Conservation (phyloP, 2,113 vertebrate genomes). For the Canis aureus region DNA sequence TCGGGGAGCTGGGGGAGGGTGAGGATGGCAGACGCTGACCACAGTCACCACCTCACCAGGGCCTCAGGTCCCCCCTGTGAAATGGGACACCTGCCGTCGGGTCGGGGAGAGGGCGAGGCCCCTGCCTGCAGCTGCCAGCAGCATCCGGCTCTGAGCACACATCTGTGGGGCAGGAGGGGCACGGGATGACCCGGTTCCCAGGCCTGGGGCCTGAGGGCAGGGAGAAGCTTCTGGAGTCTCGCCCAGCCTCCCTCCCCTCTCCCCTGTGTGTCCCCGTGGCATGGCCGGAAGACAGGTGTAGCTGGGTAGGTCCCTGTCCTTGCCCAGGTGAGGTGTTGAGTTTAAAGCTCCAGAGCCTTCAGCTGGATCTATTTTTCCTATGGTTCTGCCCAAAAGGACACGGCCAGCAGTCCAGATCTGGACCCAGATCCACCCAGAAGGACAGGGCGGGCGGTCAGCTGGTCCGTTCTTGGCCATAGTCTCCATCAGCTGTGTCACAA, state of each 20-base stretch:
- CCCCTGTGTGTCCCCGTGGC: accelerated
- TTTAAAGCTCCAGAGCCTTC: background rate
- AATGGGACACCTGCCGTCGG: background rate
- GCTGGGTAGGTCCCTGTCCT: background rate
- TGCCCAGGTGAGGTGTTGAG: background rate
- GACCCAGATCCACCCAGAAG: accelerated
- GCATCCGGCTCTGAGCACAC: background rate
- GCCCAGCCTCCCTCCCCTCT: background rate
- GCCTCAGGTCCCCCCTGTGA: background rate
- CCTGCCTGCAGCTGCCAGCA: accelerated
- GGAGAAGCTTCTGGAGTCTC: background rate
- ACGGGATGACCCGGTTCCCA: accelerated
- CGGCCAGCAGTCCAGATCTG: accelerated
- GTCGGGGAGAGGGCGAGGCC: accelerated
- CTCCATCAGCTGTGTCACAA: background rate
- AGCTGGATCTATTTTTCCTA: accelerated
- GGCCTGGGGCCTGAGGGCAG: background rate
- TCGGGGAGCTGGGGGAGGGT: accelerated
- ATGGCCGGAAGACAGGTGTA: accelerated
- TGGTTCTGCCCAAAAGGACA: background rate
- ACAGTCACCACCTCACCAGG: accelerated
- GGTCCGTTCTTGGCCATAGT: accelerated
- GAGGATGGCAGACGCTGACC: no score
- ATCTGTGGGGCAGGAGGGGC: accelerated
- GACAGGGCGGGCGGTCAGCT: background rate